phyloP scores from a whole-genome alignment of 2,888 invertebrate species.

The Chymomyza caudatula region DNA sequence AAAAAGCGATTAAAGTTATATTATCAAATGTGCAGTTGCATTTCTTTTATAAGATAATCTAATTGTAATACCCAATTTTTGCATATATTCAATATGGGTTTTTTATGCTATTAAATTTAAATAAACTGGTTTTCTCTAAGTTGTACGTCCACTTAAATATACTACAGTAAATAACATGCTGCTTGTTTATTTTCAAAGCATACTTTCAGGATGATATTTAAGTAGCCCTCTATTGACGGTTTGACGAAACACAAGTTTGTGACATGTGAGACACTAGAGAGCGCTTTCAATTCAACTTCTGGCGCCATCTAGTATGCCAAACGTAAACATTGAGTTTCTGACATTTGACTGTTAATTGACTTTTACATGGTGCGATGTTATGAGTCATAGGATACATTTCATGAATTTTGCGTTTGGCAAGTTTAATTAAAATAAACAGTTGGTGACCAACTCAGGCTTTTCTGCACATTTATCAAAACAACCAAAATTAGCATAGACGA shows the following conservation, averaged over 20 bases:
- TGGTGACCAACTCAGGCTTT: no score
- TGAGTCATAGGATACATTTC: not conserved
- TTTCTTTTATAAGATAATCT: no score
- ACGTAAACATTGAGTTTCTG: conserved; percentile 4
- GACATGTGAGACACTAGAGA: conserved; percentile 39
- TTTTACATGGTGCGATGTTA: not conserved
- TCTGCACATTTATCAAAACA: no score
- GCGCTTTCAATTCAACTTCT: conserved; percentile 40
- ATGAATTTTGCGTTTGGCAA: no score
- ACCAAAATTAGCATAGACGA: no score
- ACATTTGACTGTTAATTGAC: not conserved
- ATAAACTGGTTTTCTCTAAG: not conserved
- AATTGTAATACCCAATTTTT: no score
- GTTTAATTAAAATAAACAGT: no score
- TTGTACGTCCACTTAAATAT: no score
- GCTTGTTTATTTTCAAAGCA: conserved; percentile 18
- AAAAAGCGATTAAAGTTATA: no score
- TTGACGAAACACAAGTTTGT: conserved; percentile 11
- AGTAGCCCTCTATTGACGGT: conserved; percentile 24
- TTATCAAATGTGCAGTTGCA: no score
- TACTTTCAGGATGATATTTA: conserved; percentile 26
- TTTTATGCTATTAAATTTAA: no score
- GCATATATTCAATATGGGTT: no score
- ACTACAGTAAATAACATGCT: not conserved
- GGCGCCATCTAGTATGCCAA: conserved; percentile 45